phyloP scores from a whole-genome alignment of 2,888 invertebrate species.

The Harmothoe impar region DNA sequence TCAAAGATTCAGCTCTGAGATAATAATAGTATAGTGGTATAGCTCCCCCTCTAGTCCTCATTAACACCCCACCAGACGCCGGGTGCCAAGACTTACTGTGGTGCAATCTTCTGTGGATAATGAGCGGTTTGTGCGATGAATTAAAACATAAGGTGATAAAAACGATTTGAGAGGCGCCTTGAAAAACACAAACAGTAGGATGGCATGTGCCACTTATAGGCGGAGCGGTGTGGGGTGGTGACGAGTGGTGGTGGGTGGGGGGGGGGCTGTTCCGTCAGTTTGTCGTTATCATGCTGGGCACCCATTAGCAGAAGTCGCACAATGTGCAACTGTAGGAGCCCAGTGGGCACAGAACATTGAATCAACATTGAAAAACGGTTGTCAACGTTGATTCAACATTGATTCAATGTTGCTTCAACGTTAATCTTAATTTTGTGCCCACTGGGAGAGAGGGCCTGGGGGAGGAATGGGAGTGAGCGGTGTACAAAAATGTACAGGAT shows the following conservation, averaged over 20 bases:
- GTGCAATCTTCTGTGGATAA: too few species aligned
- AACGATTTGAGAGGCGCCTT: conserved; percentile 14
- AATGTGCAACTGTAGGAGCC: not conserved
- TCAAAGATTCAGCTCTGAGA: not conserved
- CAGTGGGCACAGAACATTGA: not conserved
- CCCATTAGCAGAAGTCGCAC: conserved; percentile 37
- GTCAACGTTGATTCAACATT: too few species aligned
- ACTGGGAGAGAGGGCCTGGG: not conserved
- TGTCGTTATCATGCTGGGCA: not conserved
- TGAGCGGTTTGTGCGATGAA: not conserved
- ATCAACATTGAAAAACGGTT: too few species aligned
- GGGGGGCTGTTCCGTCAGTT: not conserved
- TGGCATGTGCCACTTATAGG: conserved; percentile 23
- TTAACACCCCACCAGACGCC: not conserved
- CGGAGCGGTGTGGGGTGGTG: too few species aligned
- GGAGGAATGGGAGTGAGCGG: not conserved
- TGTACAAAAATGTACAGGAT: too few species aligned
- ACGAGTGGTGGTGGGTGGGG: not conserved
- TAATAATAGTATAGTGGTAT: not conserved
- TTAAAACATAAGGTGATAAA: not conserved
- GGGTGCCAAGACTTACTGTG: not conserved
- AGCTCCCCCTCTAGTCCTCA: too few species aligned
- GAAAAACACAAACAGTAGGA: not conserved
- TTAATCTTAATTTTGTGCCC: too few species aligned
- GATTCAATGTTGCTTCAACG: too few species aligned